phyloP scores from a whole-genome alignment of 2,113 vertebrate species.

The Corythaixoides concolor region DNA sequence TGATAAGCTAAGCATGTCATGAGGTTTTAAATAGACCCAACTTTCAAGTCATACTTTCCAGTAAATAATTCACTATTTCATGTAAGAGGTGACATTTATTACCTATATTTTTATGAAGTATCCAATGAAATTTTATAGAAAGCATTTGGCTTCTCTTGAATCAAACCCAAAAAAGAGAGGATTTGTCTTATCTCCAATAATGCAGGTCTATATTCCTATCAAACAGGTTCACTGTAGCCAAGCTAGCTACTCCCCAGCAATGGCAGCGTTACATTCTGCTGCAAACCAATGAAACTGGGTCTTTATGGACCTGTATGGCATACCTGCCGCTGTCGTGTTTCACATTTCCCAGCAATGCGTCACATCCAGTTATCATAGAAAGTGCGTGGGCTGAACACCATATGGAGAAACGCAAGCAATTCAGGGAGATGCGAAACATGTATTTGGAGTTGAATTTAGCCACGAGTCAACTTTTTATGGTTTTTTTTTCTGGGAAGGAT shows the following conservation, averaged over 20 bases:
- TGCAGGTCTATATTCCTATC: background rate
- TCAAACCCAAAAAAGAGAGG: background rate
- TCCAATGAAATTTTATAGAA: background rate
- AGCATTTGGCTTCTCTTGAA: background rate
- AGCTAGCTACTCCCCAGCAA: background rate
- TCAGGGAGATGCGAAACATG: background rate
- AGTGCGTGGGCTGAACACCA: constrained; percentile 41
- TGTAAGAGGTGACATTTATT: background rate
- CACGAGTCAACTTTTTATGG: background rate
- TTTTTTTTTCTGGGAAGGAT: background rate
- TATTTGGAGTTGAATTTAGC: background rate
- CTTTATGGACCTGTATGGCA: background rate
- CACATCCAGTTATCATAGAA: background rate
- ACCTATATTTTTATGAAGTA: background rate
- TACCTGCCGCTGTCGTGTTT: constrained; percentile 20
- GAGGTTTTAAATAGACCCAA: background rate
- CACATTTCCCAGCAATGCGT: background rate
- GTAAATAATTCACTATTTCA: background rate
- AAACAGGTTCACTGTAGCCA: background rate
- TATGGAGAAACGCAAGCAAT: background rate
- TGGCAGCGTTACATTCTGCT: background rate
- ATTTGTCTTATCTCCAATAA: background rate
- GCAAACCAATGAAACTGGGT: background rate
- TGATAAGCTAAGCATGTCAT: background rate
- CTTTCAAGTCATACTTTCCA: background rate